Base-by-base conservation (phyloP, 2,113 vertebrate genomes). In the Cranoglanis bouderius region DNA sequence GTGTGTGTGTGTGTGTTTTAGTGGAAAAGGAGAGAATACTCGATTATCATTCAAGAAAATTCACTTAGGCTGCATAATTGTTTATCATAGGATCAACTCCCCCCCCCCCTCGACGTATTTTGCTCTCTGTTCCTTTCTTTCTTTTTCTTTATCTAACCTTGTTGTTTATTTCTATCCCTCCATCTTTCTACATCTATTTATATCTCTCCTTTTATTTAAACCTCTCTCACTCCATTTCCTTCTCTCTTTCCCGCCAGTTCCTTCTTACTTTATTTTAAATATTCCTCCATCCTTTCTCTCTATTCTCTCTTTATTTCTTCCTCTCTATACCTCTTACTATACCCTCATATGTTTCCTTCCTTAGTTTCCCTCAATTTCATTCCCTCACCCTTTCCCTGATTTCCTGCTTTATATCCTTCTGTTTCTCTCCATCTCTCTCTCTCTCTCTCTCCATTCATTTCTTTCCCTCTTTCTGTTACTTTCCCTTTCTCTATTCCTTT, bases 11-110 rank as follows among this genome's bases (percentile, higher is more conserved):
- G 49, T 6, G 49, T 8, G 49, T n/a, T 24, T 46, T 21, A 13
- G 46, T 55, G n/a, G 5, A 55, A 82, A 82, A 61, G n/a, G 19
- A 82, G 32, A 12, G 81, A 53, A 84, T 83, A 72, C 57, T 88
- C 55, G 53, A 88, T 83, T 88, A 88, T 84, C 87, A 63, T 82
- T 82, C 70, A 63, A 46, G 80, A 88, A 74, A 88, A 88, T 88
- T 75, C 63, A 83, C 80, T 84, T 84, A 88, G 67, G 21, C 55
- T 49, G 40, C 26, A 72, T 84, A 85, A 78, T 77, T 51, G 35
- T 84, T 85, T 88, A 88, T 77, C 67, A 84, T 16, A n/a, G 40
- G n/a, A 74, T 55, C 65, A 46, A 40, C 35, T 13, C 80, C 3
- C 43, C 26, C 35, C 24, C 59, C 3, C 57, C 0, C n/a, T 53